Percentiles rank a stretch among this genome's conserved stretches.
Evolutionary conservation across 92 coral and sea anemone genomes (phyloP).

Genomic region (Porites cylindrica): DNA sequence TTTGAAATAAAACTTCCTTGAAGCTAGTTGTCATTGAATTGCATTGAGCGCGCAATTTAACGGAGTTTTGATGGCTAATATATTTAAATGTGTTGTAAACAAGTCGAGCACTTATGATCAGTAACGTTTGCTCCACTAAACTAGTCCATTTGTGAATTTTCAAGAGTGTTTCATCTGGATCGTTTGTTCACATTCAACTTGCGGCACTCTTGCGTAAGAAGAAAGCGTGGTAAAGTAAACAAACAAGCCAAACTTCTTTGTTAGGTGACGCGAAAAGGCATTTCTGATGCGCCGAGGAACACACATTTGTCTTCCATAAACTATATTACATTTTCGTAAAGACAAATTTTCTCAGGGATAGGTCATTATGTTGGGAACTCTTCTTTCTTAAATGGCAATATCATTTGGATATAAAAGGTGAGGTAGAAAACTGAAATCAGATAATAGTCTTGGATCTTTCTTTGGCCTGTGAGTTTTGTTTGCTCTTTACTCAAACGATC

Average conservation of each 20-base stretch:
- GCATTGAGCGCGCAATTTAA: neutral
- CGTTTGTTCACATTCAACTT: constrained; percentile 20
- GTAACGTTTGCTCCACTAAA: neutral
- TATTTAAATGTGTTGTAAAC: neutral
- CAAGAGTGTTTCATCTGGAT: constrained; percentile 12
- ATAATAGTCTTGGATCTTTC: neutral
- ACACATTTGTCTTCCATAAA: neutral
- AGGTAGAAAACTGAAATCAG: neutral
- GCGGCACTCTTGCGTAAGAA: constrained; percentile 50
- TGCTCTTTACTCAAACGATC: neutral
- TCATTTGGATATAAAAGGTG: constrained; percentile 37
- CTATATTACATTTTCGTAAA: neutral
- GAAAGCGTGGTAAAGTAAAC: constrained; percentile 29
- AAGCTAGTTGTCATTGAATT: too few species aligned
- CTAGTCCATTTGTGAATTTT: neutral
- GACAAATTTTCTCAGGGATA: too few species aligned
- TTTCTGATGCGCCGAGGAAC: constrained; percentile 35
- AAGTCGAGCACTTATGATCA: neutral
- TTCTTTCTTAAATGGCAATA: constrained; percentile 36
- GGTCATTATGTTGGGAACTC: neutral
- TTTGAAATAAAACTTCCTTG: neutral
- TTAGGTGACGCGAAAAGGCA: constrained; percentile 12
- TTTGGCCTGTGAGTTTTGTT: neutral
- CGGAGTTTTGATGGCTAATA: neutral
- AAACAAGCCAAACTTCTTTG: constrained; percentile 16